These are phyloP conservation scores for Biston betularia DNA, from an alignment of 2,888 invertebrate genomes.

Conservation along the genomic window DNA sequence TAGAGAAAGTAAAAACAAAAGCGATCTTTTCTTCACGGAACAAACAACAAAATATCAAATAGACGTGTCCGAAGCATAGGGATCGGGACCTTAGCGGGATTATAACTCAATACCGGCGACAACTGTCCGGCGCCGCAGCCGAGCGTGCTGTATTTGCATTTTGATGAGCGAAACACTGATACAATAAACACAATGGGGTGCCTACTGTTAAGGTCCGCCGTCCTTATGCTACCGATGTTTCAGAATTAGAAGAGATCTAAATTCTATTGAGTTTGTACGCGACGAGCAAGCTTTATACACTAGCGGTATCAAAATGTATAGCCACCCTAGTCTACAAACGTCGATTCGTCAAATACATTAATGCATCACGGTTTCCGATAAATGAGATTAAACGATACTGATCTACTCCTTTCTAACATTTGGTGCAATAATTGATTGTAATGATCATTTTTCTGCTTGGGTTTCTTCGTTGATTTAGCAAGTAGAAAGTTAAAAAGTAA, in stretches of 20 bases:
- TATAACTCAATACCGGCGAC: conserved; percentile 80
- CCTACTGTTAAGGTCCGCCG: conserved; percentile 57
- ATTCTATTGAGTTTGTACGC: conserved; percentile 1
- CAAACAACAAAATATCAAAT: conserved; percentile 12
- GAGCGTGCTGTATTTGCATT: conserved; percentile 82
- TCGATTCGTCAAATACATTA: no score
- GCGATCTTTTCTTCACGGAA: background rate
- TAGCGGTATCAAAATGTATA: no score
- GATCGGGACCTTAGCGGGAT: conserved; percentile 44
- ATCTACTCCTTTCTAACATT: no score
- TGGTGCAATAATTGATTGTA: no score
- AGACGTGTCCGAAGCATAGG: conserved; percentile 2
- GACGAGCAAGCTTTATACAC: background rate
- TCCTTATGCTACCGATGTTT: conserved; percentile 18
- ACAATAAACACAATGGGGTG: conserved; percentile 77
- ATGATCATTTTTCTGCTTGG: no score
- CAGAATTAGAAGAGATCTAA: conserved; percentile 25
- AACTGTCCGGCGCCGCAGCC: conserved; percentile 73
- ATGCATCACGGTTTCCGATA: no score
- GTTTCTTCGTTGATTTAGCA: no score
- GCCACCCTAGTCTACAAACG: no score
- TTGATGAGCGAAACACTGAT: conserved; percentile 85
- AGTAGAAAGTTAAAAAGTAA: no score
- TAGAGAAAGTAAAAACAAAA: background rate
- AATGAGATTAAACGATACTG: no score